Conservation (phyloP, 2,113 vertebrate genomes). For the Lanius ludovicianus region DNA sequence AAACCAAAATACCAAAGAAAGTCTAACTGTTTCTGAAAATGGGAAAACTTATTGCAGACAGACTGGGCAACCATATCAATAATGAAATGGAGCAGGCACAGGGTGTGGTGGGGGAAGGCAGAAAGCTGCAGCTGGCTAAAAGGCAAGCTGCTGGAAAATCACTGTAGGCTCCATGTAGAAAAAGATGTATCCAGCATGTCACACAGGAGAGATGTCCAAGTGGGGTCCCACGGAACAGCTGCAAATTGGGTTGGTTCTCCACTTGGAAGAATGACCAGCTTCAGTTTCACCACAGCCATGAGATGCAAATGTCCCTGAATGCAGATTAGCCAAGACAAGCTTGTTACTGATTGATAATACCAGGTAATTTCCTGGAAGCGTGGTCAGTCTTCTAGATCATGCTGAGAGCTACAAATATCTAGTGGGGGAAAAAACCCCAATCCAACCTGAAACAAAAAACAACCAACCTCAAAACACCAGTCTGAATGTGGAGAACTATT, state of each 20-base stretch:
- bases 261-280: not conserved
- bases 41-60: not conserved
- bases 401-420: not conserved
- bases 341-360: not conserved
- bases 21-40: not conserved
- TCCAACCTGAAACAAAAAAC: not conserved
- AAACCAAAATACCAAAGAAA: not conserved
- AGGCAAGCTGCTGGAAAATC: not conserved
- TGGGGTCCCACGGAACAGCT: not conserved
- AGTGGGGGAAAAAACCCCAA: accelerated
- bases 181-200: not conserved
- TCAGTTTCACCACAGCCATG: not conserved
- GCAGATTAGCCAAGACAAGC: not conserved
- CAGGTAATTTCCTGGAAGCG: not conserved
- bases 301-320: not conserved
- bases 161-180: not conserved
- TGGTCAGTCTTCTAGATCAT: not conserved
- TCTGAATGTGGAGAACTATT: not conserved
- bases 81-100: not conserved
- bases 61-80: not conserved
- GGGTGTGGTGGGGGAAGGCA: not conserved
- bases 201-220: not conserved
- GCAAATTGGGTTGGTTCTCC: not conserved
- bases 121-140: not conserved
- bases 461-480: not conserved